Percentiles rank a stretch among this genome's conserved stretches.
Evolutionary conservation across 2,888 invertebrate genomes (phyloP).

Genomic region (Loripinus fragilis): DNA sequence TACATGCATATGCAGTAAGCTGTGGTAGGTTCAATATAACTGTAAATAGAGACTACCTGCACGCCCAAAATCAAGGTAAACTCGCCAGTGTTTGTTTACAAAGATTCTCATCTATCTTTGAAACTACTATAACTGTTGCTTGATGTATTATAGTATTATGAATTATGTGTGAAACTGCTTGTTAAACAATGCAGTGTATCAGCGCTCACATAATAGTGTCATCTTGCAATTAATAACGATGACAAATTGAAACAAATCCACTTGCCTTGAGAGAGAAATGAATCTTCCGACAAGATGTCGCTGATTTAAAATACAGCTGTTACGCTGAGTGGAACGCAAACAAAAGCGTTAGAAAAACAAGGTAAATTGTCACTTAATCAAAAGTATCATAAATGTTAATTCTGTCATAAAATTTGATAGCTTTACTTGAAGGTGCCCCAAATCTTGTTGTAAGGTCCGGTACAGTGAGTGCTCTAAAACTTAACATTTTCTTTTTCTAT

Average conservation of each 20-base stretch:
- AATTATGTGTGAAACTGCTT: background rate
- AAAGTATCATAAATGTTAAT: constrained; percentile 12
- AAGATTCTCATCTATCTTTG: too few relatives aligned
- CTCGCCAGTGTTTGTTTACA: too few relatives aligned
- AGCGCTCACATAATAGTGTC: background rate
- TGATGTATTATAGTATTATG: background rate
- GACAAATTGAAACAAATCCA: constrained; percentile 7
- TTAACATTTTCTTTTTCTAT: too few relatives aligned
- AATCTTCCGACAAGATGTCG: background rate
- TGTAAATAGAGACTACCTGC: too few relatives aligned
- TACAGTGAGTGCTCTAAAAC: too few relatives aligned
- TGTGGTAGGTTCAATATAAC: too few relatives aligned
- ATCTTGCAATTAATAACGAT: constrained; percentile 12
- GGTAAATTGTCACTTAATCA: constrained; percentile 17
- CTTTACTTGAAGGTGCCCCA: background rate
- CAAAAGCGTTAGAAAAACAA: background rate
- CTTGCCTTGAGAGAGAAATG: background rate
- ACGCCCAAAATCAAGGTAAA: too few relatives aligned
- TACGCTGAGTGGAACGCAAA: constrained; percentile 13
- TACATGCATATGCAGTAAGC: too few relatives aligned
- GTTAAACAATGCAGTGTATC: background rate
- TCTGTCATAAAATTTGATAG: constrained; percentile 14
- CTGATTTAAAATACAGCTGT: constrained; percentile 12
- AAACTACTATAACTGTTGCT: too few relatives aligned
- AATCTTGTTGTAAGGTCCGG: too few relatives aligned